Conservation (phyloP, 2,113 vertebrate genomes). For the Murina feae region DNA sequence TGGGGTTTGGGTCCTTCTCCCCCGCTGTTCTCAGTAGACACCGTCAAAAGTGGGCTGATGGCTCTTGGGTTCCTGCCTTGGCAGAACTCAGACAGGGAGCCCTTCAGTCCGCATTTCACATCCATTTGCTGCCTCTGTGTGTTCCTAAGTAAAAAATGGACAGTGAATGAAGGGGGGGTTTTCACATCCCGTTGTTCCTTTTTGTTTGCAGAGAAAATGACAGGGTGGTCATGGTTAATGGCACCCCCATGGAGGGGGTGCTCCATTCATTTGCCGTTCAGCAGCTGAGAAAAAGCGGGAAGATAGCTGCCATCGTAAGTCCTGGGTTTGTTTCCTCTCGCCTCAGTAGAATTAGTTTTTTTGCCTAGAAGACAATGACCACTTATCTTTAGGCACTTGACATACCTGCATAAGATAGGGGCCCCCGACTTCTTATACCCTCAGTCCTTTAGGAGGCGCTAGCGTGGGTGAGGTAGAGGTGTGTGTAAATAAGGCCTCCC, state of each 20-base stretch:
- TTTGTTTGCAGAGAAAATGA: conserved; percentile 90
- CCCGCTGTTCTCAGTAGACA: not conserved
- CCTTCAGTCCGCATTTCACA: not conserved
- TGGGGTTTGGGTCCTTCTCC: not conserved
- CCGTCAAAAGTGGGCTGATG: not conserved
- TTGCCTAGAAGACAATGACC: not conserved
- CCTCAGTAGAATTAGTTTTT: not conserved
- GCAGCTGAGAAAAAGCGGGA: conserved; percentile 96
- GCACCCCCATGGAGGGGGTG: conserved; percentile 92
- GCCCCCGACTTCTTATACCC: not conserved
- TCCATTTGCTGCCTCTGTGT: not conserved
- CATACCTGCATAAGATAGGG: not conserved
- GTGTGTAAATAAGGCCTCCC: not conserved
- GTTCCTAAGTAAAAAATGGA: not conserved
- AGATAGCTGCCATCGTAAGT: conserved; percentile 96
- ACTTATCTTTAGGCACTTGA: not conserved
- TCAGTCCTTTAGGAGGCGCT: not conserved
- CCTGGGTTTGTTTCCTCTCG: not conserved
- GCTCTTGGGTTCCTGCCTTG: not conserved
- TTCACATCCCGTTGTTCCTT: not conserved
- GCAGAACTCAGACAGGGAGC: not conserved
- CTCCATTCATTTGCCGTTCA: conserved; percentile 94
- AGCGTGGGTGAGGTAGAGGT: not conserved
- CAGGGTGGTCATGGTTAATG: conserved; percentile 92
- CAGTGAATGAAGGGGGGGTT: not conserved